phyloP scores from a whole-genome alignment of 2,888 invertebrate genomes.

The Hypolimnas misippus region DNA sequence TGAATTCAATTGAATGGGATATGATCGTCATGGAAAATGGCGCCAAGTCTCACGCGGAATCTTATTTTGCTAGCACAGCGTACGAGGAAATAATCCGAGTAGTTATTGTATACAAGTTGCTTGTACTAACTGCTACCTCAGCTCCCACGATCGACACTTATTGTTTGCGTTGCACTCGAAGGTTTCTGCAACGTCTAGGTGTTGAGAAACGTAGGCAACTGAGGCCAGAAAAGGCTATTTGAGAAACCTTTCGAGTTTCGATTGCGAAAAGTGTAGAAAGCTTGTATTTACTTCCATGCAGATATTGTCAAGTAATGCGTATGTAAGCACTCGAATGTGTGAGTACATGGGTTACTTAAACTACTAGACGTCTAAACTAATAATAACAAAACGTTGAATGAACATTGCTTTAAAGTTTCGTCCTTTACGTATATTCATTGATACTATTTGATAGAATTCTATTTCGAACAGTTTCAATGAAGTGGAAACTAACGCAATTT shows the following conservation, averaged over 20 bases:
- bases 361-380: slow-evolving; percentile 3
- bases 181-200: slow-evolving; percentile 77
- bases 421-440: not conserved
- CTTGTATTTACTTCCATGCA: slow-evolving; percentile 49
- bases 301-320: slow-evolving; percentile 48
- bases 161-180: slow-evolving; percentile 78
- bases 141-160: slow-evolving; percentile 75
- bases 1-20: slow-evolving; percentile 33
- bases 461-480: not conserved
- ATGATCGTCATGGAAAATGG: slow-evolving; percentile 49
- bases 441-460: not conserved
- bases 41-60: slow-evolving; percentile 54
- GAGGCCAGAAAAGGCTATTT: slow-evolving; percentile 74
- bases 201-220: slow-evolving; percentile 72
- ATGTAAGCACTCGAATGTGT: slow-evolving; percentile 42
- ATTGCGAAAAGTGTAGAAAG: slow-evolving; percentile 79
- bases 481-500: not conserved
- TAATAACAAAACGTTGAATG: not conserved
- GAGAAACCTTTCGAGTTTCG: slow-evolving; percentile 73
- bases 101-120: slow-evolving; percentile 62
- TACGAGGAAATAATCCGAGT: slow-evolving; percentile 68
- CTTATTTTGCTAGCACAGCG: slow-evolving; percentile 67
- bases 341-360: slow-evolving; percentile 19
- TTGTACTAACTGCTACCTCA: slow-evolving; percentile 59
- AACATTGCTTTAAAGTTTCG: not conserved